Base-by-base conservation (phyloP, 2,888 invertebrate genomes). In the Megaustenia siamemsis region DNA sequence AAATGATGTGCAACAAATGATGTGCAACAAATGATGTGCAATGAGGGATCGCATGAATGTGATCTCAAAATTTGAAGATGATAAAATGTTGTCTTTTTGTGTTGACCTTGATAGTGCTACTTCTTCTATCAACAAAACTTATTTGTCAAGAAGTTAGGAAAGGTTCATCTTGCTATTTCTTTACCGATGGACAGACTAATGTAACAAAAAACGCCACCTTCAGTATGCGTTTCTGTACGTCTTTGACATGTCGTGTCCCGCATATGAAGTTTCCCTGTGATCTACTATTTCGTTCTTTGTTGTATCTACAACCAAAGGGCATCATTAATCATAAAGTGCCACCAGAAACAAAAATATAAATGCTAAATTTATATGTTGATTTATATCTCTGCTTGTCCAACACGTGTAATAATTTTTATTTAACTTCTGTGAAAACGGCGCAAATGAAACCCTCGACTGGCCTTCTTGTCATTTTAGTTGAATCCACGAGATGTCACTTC, bases 281-380 rank as follows among this genome's bases (percentile, higher is more conserved):
- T 66, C 35, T 66, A 15, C 35, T 12, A 35, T 66, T 35, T 66
- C 15, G 2, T 35, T 1, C 35, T 38, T 35, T 66, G 66, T 66
- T 35, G 66, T 21, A 12, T 35, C 32, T 12, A 66, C 35, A 35
- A 35, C 15, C 66, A 66, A 66, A 66, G 66, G 15, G 21, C 63
- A 63, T 32, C 38, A 66, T 66, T 66, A 35, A 66, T 66, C 63
- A n/a, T 35, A 6, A 66, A 21, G 12, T 38, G 35, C 38, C 66
- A 3, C 35, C 38, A 66, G 12, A 35, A 35, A 12, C 66, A 38
- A 66, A 35, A 66, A 66, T 66, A 35, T 66, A 15, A 66, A 66
- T 35, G 66, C 35, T 66, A 66, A 10, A 66, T 66, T 66, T 66
- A 38, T 66, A 66, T 66, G 35, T 66, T n/a, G 38, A 66, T 66